phyloP scores from a whole-genome alignment of 1,140 invertebrate genomes.

The Drosophila nigromelanica region DNA sequence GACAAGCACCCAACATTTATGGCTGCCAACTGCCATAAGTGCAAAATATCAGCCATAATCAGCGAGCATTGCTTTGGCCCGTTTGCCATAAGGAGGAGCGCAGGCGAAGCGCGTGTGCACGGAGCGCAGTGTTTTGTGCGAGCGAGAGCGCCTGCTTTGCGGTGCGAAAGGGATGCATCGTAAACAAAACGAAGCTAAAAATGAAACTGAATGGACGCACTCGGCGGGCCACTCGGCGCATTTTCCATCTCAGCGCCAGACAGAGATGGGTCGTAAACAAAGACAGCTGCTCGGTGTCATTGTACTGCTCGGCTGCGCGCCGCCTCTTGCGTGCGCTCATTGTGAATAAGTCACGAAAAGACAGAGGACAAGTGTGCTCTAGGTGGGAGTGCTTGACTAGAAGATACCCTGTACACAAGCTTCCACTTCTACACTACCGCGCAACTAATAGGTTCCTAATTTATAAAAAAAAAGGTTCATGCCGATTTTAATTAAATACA shows the following conservation, averaged over 20 bases:
- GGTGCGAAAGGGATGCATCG: slow-evolving; percentile 73
- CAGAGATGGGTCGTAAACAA: slow-evolving; percentile 81
- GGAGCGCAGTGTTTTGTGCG: slow-evolving; percentile 3
- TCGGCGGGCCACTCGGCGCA: slow-evolving; percentile 6
- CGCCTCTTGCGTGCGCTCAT: slow-evolving; percentile 30
- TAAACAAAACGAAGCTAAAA: slow-evolving; percentile 71
- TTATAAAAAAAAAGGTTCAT: too few species aligned
- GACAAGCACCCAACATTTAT: slow-evolving; percentile 29
- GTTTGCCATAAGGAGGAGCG: slow-evolving; percentile 33
- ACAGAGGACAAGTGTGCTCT: not conserved
- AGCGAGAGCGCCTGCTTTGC: slow-evolving; percentile 14
- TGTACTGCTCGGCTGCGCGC: slow-evolving; percentile 56
- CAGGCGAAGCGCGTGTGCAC: slow-evolving; percentile 37
- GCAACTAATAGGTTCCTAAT: too few species aligned
- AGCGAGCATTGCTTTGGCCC: slow-evolving; percentile 6
- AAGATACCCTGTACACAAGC: not conserved
- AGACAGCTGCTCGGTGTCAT: slow-evolving; percentile 80
- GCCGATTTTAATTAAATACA: too few species aligned
- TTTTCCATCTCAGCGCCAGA: slow-evolving; percentile 67
- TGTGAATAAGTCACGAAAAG: slow-evolving; percentile 34
- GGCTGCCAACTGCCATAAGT: slow-evolving; percentile 17
- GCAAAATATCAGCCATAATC: slow-evolving; percentile 16
- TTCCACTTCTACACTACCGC: too few species aligned
- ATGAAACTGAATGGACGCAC: slow-evolving; percentile 19
- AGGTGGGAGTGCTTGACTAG: not conserved